phyloP scores from a whole-genome alignment of 2,113 vertebrate genomes.

The Zosterops japonicus region DNA sequence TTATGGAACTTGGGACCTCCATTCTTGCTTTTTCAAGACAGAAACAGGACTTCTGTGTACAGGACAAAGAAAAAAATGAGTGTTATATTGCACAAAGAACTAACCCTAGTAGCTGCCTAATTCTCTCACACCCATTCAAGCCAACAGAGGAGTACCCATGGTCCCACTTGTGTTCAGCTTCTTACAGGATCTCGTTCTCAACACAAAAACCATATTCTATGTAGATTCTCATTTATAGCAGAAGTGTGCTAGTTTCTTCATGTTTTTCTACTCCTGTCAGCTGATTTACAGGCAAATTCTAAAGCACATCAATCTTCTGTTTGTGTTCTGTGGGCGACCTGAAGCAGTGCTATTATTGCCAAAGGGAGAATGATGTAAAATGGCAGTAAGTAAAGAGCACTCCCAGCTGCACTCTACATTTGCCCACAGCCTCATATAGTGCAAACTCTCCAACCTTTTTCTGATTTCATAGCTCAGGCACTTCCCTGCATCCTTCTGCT shows the following conservation, averaged over 20 bases:
- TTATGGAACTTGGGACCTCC: neutral
- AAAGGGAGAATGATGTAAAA: neutral
- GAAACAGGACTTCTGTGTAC: neutral
- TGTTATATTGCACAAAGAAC: neutral
- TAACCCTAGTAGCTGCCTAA: neutral
- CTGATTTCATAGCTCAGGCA: neutral
- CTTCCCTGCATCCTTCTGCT: neutral
- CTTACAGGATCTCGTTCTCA: neutral
- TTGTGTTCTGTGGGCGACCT: neutral
- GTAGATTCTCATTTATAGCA: neutral
- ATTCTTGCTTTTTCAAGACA: neutral
- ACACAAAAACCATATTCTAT: neutral
- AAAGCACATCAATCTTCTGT: neutral
- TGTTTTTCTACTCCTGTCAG: neutral
- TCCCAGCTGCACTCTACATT: neutral
- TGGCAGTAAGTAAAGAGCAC: neutral
- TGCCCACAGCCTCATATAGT: accelerated
- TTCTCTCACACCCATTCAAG: neutral
- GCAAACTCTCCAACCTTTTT: neutral
- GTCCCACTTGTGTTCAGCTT: neutral
- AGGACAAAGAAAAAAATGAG: neutral
- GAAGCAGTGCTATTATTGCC: neutral
- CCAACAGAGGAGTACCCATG: neutral
- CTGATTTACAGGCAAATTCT: neutral
- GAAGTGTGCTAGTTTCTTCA: neutral